Conservation (phyloP, 2,797 vertebrate species). For the Trachurus trachurus region DNA sequence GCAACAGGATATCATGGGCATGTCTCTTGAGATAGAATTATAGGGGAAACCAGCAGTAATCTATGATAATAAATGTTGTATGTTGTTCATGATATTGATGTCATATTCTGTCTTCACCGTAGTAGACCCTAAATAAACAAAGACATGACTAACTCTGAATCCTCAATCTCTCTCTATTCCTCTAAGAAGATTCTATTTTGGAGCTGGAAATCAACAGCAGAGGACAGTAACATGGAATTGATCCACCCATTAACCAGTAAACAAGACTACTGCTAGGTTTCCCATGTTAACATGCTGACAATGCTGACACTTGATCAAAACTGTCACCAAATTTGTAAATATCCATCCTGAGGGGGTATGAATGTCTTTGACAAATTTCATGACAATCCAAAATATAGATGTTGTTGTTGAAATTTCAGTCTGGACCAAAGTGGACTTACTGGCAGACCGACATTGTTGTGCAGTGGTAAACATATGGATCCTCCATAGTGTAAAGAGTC, state of each 20-base stretch:
- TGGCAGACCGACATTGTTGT: no score
- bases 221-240: background rate
- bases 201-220: background rate
- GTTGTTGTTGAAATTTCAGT: no score
- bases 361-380: no score
- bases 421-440: no score
- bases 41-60: background rate
- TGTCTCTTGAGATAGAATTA: background rate
- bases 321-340: no score
- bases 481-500: no score
- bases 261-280: background rate
- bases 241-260: background rate
- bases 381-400: no score
- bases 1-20: background rate
- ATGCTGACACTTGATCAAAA: no score
- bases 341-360: no score
- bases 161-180: no score
- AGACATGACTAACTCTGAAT: background rate
- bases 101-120: background rate
- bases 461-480: no score
- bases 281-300: background rate
- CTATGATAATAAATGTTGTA: background rate
- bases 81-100: constrained; percentile 1
- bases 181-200: no score
- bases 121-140: background rate